Base-by-base conservation (phyloP, 2,113 vertebrate genomes). In the Ardeotis arabs region DNA sequence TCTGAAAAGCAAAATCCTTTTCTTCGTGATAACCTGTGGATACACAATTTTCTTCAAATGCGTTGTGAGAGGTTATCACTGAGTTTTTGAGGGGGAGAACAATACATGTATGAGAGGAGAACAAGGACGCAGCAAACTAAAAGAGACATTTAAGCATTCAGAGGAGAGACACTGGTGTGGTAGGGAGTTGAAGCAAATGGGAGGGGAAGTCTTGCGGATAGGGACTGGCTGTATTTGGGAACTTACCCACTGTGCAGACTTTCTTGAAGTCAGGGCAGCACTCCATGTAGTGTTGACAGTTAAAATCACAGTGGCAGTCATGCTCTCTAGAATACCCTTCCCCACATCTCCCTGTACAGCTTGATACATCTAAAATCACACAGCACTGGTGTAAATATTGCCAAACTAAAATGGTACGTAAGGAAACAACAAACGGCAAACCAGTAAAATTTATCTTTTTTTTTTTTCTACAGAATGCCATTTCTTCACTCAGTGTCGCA, bases 231-330 rank as follows among this genome's bases (percentile, higher is more conserved):
- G 25, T 52, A 80, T 52, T 88, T 67, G 64, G 58, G 85, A 70
- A 97, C 93, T 97, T 98, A 99, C 99, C 97, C 97, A 98, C 93
- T 55, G 98, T 99, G 98, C 99, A 99, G 84, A 97, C 90, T 91
- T 94, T 97, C 96, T 98, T 98, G 97, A 97, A 99, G 97, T 99
- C 99, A 41, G 87, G 92, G 95, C 99, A 99, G 98, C 99, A 99
- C 95, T 99, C 99, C 94, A 95, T 97, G 97, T 98, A 99, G 92
- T 83, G 64, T 89, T 99, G 98, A 88, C 99, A 99, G 96, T 22
- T 98, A 95, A 98, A 98, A 95, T 99, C 99, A 98, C 99, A 99
- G 94, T 99, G 99, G 97, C 99, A 99, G 88, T 12, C 80, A 97
- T 97, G 95, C 64, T 98, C 98, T 96, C 99, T 98, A 98, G 98